These are phyloP conservation scores for Coronaproctus castanopsis DNA, from an alignment of 2,888 invertebrate species.

Conservation along the genomic window DNA sequence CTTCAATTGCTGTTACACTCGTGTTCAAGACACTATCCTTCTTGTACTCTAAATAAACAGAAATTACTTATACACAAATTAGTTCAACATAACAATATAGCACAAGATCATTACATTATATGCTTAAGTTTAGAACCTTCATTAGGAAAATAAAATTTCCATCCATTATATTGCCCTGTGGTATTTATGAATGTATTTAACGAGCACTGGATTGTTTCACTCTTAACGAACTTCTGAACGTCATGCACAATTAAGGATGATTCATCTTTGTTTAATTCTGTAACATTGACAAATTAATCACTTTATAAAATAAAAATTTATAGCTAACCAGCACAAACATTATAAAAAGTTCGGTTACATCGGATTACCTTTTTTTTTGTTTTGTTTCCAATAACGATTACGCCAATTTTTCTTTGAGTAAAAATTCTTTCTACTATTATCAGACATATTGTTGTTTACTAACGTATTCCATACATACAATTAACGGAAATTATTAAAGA, in stretches of 20 bases:
- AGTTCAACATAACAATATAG: slow-evolving; percentile 1
- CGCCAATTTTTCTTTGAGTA: not conserved
- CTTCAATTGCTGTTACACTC: slow-evolving; percentile 34
- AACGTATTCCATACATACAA: too few relatives aligned
- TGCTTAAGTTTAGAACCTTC: too few relatives aligned
- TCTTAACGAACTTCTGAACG: too few relatives aligned
- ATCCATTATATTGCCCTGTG: slow-evolving; percentile 37
- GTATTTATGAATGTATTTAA: not conserved
- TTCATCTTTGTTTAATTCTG: too few relatives aligned
- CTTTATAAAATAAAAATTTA: too few relatives aligned
- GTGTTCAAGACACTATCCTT: slow-evolving; percentile 30
- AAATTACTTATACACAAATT: slow-evolving; percentile 8
- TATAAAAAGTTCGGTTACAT: too few relatives aligned
- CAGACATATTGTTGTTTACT: not conserved
- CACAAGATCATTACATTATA: too few relatives aligned
- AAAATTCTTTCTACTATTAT: not conserved
- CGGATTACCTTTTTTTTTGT: not conserved
- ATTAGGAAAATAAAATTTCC: slow-evolving; percentile 57
- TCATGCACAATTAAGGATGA: too few relatives aligned
- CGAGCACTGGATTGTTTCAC: not conserved
- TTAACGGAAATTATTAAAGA: too few relatives aligned
- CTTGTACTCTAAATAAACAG: slow-evolving; percentile 27
- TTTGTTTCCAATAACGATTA: not conserved
- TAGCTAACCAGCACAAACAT: too few relatives aligned
- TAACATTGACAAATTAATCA: too few relatives aligned